Evolutionary conservation across 2,113 vertebrate species (phyloP).

Genomic region (Mus pahari): DNA sequence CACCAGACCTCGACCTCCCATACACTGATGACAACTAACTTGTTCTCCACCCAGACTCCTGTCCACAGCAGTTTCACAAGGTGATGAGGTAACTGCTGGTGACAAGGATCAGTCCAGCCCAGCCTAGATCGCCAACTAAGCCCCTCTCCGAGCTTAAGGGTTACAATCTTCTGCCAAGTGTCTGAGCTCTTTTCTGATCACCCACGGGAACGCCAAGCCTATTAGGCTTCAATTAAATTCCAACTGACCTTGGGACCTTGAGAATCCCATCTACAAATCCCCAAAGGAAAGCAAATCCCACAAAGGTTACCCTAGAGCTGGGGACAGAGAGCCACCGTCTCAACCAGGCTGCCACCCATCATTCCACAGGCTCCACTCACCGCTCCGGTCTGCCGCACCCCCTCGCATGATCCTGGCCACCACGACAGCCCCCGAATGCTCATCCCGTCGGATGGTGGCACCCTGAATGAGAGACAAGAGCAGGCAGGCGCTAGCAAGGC

Average conservation of each 20-base stretch:
- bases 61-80: neutral
- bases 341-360: rapidly evolving
- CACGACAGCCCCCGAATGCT: conserved; percentile 94
- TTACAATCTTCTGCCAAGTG: neutral
- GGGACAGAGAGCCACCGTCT: neutral
- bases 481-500: neutral
- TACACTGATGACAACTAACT: neutral
- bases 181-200: neutral
- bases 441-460: conserved; percentile 95
- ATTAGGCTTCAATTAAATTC: neutral
- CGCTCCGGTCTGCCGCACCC: conserved; percentile 95
- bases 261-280: neutral
- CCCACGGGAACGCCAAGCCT: neutral
- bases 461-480: conserved; percentile 86
- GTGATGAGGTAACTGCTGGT: neutral
- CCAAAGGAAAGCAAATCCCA: neutral
- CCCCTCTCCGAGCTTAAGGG: neutral
- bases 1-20: neutral
- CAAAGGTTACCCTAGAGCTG: neutral
- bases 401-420: conserved; percentile 97
- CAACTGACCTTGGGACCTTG: neutral
- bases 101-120: neutral
- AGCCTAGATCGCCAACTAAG: neutral
- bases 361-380: conserved; percentile 81
- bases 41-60: neutral